Evolutionary conservation across 1,140 invertebrate genomes (phyloP).

Genomic region (Achatina immaculata): DNA sequence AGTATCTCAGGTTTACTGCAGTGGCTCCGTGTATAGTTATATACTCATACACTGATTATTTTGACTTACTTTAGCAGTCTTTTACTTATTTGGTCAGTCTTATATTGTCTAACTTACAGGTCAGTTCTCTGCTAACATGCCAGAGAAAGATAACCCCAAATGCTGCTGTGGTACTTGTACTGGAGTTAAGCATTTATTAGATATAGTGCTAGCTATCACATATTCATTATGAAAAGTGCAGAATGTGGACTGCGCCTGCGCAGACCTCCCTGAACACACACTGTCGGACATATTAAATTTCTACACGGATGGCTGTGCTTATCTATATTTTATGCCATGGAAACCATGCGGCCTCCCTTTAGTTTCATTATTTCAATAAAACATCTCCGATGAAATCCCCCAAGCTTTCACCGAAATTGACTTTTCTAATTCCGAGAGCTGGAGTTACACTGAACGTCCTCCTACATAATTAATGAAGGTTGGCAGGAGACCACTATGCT

Average conservation of each 20-base stretch:
- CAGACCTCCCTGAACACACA: background rate
- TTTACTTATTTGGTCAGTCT: too few relatives aligned
- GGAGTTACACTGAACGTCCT: constrained; percentile 25
- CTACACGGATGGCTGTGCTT: background rate
- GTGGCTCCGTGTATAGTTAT: too few relatives aligned
- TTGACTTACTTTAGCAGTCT: too few relatives aligned
- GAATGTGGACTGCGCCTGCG: background rate
- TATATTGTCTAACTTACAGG: too few relatives aligned
- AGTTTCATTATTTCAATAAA: constrained; percentile 37
- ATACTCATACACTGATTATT: too few relatives aligned
- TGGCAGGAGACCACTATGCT: constrained; percentile 28
- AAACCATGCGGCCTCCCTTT: constrained; percentile 5
- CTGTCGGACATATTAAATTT: constrained; percentile 19
- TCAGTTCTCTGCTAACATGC: too few relatives aligned
- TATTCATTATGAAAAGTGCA: background rate
- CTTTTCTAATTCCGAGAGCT: constrained; percentile 27
- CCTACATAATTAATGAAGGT: constrained; percentile 26
- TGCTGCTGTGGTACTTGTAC: too few relatives aligned
- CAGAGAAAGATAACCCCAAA: too few relatives aligned
- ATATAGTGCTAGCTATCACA: constrained; percentile 10
- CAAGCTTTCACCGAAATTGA: constrained; percentile 35
- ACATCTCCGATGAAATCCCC: constrained; percentile 10
- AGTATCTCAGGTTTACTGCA: too few relatives aligned
- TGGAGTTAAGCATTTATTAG: constrained; percentile 15
- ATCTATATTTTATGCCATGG: constrained; percentile 19